Evolutionary conservation across 2,797 vertebrate genomes (phyloP).

Genomic region (Chrosomus eos): DNA sequence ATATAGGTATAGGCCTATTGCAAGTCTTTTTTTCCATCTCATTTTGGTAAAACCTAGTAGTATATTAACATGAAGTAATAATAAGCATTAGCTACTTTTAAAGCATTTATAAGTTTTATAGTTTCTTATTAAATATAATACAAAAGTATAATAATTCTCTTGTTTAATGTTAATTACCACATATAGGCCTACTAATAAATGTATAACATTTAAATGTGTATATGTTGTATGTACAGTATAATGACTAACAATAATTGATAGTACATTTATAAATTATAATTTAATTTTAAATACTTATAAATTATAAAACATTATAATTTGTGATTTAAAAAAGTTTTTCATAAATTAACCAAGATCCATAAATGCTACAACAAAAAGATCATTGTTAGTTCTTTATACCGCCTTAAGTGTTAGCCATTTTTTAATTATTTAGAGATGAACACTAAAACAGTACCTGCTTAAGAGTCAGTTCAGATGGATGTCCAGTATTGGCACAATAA

Average conservation of each 20-base stretch:
- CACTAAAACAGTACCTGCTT: not conserved
- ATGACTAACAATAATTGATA: not conserved
- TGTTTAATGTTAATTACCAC: not conserved
- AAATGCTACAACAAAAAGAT: not conserved
- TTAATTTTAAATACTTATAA: not conserved
- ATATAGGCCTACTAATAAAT: not conserved
- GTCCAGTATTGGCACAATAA: not conserved
- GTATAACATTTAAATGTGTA: not conserved
- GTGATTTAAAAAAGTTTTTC: not conserved
- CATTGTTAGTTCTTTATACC: not conserved
- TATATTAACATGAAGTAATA: too few relatives aligned
- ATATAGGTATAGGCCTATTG: too few relatives aligned
- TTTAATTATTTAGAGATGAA: not conserved
- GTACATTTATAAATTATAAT: not conserved
- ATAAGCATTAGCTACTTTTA: not conserved
- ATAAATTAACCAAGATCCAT: not conserved
- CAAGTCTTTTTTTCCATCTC: not conserved
- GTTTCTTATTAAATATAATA: not conserved
- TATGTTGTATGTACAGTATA: not conserved
- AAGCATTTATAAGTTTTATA: not conserved
- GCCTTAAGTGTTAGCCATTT: not conserved
- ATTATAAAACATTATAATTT: not conserved
- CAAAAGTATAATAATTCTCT: not conserved
- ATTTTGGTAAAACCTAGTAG: not conserved
- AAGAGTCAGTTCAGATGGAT: not conserved